Conservation (phyloP, 2,888 invertebrate genomes). For the Epirrhoe tristata region DNA sequence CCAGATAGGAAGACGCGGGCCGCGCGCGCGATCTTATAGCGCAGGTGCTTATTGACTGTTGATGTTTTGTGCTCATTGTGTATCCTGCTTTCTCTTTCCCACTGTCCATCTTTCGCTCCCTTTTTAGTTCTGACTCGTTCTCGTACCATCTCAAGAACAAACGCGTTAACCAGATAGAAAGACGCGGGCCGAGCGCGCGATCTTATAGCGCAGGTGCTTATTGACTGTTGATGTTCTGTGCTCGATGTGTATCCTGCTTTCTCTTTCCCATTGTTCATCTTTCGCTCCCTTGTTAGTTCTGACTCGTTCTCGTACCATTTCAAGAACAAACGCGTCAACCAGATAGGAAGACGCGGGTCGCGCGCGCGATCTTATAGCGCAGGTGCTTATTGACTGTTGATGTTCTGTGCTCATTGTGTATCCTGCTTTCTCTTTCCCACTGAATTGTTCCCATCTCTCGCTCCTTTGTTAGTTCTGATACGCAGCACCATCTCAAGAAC, state of each 20-base stretch:
- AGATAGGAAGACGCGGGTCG: slow-evolving; percentile 59
- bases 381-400: slow-evolving; percentile 25
- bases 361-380: slow-evolving; percentile 73
- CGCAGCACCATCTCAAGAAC: too few species aligned
- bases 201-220: slow-evolving; percentile 78
- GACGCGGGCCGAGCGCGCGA: slow-evolving; percentile 70
- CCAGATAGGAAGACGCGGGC: slow-evolving; percentile 74
- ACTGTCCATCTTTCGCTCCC: neutral
- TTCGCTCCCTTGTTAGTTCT: too few species aligned
- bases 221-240: slow-evolving; percentile 10
- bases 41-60: slow-evolving; percentile 62
- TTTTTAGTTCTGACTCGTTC: neutral
- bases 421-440: too few species aligned
- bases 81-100: neutral
- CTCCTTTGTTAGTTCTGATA: neutral
- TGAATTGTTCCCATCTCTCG: too few species aligned
- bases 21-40: slow-evolving; percentile 74
- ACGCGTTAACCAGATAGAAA: slow-evolving; percentile 89
- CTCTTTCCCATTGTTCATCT: neutral
- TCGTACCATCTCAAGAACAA: slow-evolving; percentile 99
- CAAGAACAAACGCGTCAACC: slow-evolving; percentile 97
- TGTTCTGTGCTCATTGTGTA: neutral
- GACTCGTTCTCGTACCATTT: slow-evolving; percentile 98
- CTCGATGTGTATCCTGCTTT: neutral
- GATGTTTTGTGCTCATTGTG: neutral